A percentile compares a stretch with the other conserved stretches of the same genome.
Conservation (phyloP, 2,888 invertebrate genomes). For the Lapara coniferarum region DNA sequence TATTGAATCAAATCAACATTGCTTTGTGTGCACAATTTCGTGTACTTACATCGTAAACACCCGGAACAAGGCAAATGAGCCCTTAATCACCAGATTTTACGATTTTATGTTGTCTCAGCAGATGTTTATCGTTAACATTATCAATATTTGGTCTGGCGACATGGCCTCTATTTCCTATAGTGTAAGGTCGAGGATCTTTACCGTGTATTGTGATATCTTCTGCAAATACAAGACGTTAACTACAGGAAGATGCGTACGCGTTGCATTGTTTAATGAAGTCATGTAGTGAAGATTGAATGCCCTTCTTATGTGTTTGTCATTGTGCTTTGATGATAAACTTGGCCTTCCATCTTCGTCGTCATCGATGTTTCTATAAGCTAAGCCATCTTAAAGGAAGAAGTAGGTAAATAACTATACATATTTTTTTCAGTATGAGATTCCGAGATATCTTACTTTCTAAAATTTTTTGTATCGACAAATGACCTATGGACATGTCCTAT, state of each 20-base stretch:
- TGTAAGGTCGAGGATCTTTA: constrained; percentile 18
- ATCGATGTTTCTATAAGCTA: too few relatives aligned
- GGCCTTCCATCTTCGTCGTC: too few relatives aligned
- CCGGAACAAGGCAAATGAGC: not conserved
- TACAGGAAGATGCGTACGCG: not conserved
- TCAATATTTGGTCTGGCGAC: constrained; percentile 11
- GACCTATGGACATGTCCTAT: not conserved
- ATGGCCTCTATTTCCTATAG: constrained; percentile 21
- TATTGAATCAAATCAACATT: constrained; percentile 1
- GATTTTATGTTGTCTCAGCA: not conserved
- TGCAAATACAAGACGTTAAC: not conserved
- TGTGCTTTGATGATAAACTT: too few relatives aligned
- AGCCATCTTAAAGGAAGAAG: too few relatives aligned
- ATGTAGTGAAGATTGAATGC: too few relatives aligned
- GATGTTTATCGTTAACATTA: constrained; percentile 14
- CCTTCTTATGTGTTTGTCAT: too few relatives aligned
- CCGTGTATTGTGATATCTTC: not conserved
- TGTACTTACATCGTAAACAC: not conserved
- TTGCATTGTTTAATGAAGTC: constrained; percentile 3
- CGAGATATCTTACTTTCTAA: too few relatives aligned
- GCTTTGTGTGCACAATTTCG: not conserved
- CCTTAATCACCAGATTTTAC: not conserved
- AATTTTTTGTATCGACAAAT: too few relatives aligned
- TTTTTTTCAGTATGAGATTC: too few relatives aligned
- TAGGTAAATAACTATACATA: too few relatives aligned